Evolutionary conservation across 2,797 vertebrate species (phyloP).

Genomic region (Sebastes nivosus): DNA sequence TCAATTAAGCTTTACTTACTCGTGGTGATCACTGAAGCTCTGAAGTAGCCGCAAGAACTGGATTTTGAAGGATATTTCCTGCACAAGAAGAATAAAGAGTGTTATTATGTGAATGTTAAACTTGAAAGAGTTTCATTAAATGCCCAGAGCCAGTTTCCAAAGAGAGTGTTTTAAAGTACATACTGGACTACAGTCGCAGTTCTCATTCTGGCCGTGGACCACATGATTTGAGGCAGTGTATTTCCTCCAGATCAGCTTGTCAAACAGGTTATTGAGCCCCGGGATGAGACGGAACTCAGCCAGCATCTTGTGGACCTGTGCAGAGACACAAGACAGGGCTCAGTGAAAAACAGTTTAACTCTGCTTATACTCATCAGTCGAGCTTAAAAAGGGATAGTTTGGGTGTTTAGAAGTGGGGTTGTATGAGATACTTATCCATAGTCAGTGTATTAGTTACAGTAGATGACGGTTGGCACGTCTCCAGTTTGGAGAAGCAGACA

Average conservation of each 20-base stretch:
- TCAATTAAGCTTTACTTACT: slow-evolving; percentile 83
- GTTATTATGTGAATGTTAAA: not conserved
- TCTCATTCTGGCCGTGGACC: slow-evolving; percentile 96
- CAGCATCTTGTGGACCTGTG: slow-evolving; percentile 97
- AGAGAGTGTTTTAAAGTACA: slow-evolving; percentile 48
- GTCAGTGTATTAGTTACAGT: no score
- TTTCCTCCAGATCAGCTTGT: slow-evolving; percentile 99
- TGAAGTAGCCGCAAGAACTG: slow-evolving; percentile 97
- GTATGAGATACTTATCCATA: not conserved
- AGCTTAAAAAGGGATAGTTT: not conserved
- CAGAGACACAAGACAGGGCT: not conserved
- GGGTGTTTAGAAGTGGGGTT: not conserved
- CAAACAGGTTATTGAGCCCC: slow-evolving; percentile 98
- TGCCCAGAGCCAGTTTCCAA: not conserved
- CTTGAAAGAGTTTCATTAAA: not conserved
- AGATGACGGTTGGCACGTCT: not conserved
- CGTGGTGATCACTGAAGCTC: slow-evolving; percentile 99
- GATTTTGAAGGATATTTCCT: slow-evolving; percentile 99
- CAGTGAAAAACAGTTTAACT: not conserved
- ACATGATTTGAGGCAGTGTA: slow-evolving; percentile 91
- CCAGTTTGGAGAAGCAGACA: no score
- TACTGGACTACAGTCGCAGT: slow-evolving; percentile 98
- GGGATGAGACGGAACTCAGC: slow-evolving; percentile 97
- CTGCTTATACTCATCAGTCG: not conserved
- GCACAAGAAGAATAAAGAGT: slow-evolving; percentile 10